Conservation (phyloP, 2,113 vertebrate species). For the Suncus etruscus region DNA sequence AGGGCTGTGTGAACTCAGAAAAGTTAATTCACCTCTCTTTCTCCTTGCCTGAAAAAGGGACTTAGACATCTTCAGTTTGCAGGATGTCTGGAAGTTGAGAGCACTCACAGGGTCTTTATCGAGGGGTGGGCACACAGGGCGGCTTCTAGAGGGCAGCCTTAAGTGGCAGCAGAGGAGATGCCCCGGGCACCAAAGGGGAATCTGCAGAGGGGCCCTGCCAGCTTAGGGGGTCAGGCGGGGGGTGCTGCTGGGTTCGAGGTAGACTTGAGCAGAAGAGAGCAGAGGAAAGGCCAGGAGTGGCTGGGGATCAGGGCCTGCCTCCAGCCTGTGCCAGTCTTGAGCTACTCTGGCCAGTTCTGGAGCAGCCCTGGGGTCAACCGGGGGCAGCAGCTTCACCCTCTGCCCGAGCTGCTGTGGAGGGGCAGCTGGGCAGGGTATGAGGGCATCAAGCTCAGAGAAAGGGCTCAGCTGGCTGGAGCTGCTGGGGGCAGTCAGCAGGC, state of each 20-base stretch:
- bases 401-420: neutral
- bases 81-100: neutral
- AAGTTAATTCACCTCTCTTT: neutral
- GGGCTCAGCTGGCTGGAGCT: neutral
- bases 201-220: neutral
- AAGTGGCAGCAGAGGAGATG: too few relatives aligned
- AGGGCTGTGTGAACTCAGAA: neutral
- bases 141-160: too few relatives aligned
- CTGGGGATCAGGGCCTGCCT: neutral
- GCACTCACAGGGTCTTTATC: neutral
- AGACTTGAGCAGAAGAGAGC: conserved; percentile 65
- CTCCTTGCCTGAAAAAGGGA: neutral
- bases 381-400: neutral
- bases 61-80: neutral
- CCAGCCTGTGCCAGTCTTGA: neutral
- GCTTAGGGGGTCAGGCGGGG: neutral
- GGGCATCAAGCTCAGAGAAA: neutral
- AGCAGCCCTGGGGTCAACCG: neutral
- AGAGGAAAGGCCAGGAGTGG: conserved; percentile 44
- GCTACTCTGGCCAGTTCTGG: neutral
- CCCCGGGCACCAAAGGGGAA: neutral
- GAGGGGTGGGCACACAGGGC: neutral
- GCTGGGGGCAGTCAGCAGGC: neutral
- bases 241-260: neutral
- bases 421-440: neutral